Conservation (phyloP, 1,140 invertebrate species). For the Campoletis sonorensis region DNA sequence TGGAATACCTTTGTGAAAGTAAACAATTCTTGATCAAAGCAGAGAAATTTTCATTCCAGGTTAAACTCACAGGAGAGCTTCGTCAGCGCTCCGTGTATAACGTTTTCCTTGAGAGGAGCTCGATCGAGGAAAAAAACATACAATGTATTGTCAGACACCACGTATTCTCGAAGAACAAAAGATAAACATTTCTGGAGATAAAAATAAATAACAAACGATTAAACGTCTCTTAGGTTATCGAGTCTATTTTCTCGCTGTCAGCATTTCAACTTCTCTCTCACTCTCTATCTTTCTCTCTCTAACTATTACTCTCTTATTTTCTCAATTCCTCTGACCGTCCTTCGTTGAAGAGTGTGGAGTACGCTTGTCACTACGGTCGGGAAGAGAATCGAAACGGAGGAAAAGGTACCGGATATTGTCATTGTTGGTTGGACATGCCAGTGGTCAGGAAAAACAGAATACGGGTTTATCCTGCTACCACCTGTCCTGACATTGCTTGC, state of each 20-base stretch:
- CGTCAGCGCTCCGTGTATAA: too few species aligned
- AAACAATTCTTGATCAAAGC: too few species aligned
- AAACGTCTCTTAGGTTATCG: constrained; percentile 12
- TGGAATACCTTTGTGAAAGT: too few species aligned
- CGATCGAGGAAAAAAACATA: not conserved
- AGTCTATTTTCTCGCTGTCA: constrained; percentile 27
- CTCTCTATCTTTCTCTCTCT: not conserved
- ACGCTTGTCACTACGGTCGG: constrained; percentile 1
- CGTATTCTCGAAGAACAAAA: not conserved
- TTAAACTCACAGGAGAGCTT: too few species aligned
- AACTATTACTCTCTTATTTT: not conserved
- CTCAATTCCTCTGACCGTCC: not conserved
- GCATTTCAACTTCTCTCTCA: not conserved
- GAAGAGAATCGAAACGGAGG: not conserved
- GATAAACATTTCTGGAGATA: not conserved
- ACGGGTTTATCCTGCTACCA: constrained; percentile 18
- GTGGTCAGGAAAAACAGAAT: constrained; percentile 31
- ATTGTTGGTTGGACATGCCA: constrained; percentile 26
- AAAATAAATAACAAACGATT: constrained; percentile 33
- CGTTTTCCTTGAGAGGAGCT: too few species aligned
- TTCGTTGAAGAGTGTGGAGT: not conserved
- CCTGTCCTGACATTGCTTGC: constrained; percentile 19
- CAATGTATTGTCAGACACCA: not conserved
- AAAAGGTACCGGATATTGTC: constrained; percentile 1
- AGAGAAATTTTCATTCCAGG: too few species aligned